Evolutionary conservation across 2,797 vertebrate genomes (phyloP).

Genomic region (Caiman crocodilus): DNA sequence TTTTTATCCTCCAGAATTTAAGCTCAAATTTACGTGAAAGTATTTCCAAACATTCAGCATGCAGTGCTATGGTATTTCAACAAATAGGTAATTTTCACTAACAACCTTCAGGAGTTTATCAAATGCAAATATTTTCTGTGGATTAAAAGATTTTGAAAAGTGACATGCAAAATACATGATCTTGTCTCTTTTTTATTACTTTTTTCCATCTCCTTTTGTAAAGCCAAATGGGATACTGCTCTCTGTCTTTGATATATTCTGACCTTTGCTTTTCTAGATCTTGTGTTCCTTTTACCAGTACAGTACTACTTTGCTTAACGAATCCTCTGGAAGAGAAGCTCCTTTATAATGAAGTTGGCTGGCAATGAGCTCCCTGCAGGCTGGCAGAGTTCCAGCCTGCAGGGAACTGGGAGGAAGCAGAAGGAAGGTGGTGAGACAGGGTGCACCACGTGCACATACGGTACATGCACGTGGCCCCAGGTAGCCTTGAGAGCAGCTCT

Average conservation of each 20-base stretch:
- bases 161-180: not conserved
- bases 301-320: not conserved
- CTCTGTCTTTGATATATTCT: not conserved
- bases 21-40: not conserved
- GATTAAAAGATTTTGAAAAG: not conserved
- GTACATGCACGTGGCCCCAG: too few species aligned
- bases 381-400: too few species aligned
- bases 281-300: not conserved
- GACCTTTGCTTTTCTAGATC: not conserved
- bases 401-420: too few species aligned
- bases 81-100: too few species aligned
- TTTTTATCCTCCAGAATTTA: not conserved
- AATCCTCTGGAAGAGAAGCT: too few species aligned
- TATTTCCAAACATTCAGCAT: not conserved
- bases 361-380: too few species aligned
- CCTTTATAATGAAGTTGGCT: not conserved
- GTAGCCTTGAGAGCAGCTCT: too few species aligned
- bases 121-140: not conserved
- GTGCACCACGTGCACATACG: too few species aligned
- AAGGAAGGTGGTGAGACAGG: too few species aligned
- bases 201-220: not conserved
- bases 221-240: not conserved
- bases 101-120: not conserved
- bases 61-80: not conserved
- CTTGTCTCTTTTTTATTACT: not conserved